A percentile compares a stretch with the other conserved stretches of the same genome.
phyloP scores from a whole-genome alignment of 2,797 vertebrate genomes.

The Limosa lapponica region DNA sequence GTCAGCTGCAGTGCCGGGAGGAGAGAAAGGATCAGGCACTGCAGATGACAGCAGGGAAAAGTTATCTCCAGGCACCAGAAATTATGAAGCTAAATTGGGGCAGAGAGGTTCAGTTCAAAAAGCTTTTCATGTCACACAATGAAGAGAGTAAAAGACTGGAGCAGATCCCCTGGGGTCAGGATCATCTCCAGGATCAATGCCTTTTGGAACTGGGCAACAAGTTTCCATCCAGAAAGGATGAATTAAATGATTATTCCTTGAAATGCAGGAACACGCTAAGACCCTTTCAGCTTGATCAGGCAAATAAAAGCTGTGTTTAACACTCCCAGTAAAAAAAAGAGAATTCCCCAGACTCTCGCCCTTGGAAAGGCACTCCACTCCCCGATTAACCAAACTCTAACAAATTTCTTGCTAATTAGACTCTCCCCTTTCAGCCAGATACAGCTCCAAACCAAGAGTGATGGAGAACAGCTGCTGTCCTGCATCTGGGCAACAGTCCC shows the following conservation, averaged over 20 bases:
- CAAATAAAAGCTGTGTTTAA: not conserved
- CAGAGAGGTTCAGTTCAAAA: not conserved
- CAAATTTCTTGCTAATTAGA: not conserved
- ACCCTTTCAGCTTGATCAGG: not conserved
- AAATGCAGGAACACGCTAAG: not conserved
- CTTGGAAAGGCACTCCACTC: not conserved
- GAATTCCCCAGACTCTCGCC: not conserved
- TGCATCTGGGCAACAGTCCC: not conserved
- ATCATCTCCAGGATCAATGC: not conserved
- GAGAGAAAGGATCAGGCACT: not conserved
- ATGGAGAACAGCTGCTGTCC: not conserved
- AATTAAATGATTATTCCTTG: not conserved
- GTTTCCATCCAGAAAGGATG: not conserved
- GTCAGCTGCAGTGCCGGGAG: not conserved
- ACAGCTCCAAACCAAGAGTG: not conserved
- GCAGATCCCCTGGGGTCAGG: not conserved
- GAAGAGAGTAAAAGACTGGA: not conserved
- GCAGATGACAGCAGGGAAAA: not conserved
- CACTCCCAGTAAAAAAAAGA: not conserved
- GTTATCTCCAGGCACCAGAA: not conserved
- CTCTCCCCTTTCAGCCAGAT: not conserved
- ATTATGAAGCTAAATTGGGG: not conserved
- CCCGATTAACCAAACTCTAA: not conserved
- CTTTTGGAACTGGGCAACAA: not conserved
- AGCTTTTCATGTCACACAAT: not conserved